A percentile compares a stretch with the other conserved stretches of the same genome.
Conservation (phyloP, 30 jellyfish, hydroid and myxozoan genomes). For the Euphysa ruthae region DNA sequence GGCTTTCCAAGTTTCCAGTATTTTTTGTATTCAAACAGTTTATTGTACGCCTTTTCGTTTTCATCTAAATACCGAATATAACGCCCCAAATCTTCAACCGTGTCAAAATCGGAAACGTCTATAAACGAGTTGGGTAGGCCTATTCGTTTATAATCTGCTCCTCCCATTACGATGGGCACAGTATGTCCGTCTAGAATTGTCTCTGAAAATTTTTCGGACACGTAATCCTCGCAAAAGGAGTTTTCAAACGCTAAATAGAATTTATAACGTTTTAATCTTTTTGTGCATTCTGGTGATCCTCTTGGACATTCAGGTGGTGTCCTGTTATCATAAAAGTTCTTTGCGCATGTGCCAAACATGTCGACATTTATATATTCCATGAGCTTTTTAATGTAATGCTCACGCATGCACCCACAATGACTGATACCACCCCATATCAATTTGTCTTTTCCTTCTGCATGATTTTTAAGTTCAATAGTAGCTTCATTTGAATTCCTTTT, state of each 20-base stretch:
- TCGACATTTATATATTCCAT: slow-evolving; percentile 52
- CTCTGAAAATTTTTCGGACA: slow-evolving; percentile 49
- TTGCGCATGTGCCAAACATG: slow-evolving; percentile 66
- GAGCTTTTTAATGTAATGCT: slow-evolving; percentile 45
- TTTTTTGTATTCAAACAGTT: slow-evolving; percentile 52
- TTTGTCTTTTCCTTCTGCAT: slow-evolving; percentile 63
- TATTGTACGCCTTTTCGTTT: slow-evolving; percentile 65
- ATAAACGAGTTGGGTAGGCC: slow-evolving; percentile 58
- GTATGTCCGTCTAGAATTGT: slow-evolving; percentile 55
- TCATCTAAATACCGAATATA: slow-evolving; percentile 52
- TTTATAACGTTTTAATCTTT: slow-evolving; percentile 45
- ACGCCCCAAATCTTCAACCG: slow-evolving; percentile 53
- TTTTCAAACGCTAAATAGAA: slow-evolving; percentile 75
- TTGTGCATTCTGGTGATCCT: slow-evolving; percentile 32
- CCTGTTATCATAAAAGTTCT: slow-evolving; percentile 24
- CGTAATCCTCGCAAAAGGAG: slow-evolving; percentile 60
- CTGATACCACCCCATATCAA: slow-evolving; percentile 53
- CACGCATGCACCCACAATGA: slow-evolving; percentile 81
- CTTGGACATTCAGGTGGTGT: slow-evolving; percentile 39
- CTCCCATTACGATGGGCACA: slow-evolving; percentile 86
- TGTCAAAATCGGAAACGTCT: slow-evolving; percentile 48
- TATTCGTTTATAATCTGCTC: slow-evolving; percentile 48
- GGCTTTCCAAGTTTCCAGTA: slow-evolving; percentile 49
- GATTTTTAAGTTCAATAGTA: slow-evolving; percentile 12
- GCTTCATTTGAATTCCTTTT: slow-evolving; percentile 13